A percentile compares a stretch with the other conserved stretches of the same genome.
Conservation (phyloP, 2,797 vertebrate genomes). For the Aldrovandia affinis region DNA sequence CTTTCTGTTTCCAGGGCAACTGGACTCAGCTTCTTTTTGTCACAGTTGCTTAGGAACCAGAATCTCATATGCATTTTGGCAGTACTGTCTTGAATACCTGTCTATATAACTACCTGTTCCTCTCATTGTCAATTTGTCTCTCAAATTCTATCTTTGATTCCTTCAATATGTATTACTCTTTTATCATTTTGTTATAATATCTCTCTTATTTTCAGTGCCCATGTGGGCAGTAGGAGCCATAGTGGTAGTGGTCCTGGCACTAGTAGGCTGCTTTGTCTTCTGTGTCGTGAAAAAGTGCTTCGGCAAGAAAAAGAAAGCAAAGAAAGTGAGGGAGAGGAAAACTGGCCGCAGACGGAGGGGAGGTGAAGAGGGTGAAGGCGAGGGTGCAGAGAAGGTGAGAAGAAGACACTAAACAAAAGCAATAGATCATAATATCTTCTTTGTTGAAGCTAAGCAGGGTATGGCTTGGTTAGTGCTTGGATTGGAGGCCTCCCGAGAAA, state of each 20-base stretch:
- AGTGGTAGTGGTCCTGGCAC: conserved; percentile 74
- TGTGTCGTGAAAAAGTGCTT: conserved; percentile 85
- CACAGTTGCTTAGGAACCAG: conserved; percentile 25
- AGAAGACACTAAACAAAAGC: conserved; percentile 36
- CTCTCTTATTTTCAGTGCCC: conserved; percentile 71
- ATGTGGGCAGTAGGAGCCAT: conserved; percentile 85
- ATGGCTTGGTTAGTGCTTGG: no score
- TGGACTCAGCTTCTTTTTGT: background rate
- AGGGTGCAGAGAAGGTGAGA: conserved; percentile 77
- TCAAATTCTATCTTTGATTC: background rate
- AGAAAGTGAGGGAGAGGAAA: conserved; percentile 84
- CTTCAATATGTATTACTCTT: background rate
- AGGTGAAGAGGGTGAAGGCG: conserved; percentile 78
- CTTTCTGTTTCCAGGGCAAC: conserved; percentile 17
- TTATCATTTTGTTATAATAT: background rate
- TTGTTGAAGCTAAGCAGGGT: background rate
- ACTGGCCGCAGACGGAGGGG: conserved; percentile 65
- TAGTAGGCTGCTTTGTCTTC: conserved; percentile 80
- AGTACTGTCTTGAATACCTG: background rate
- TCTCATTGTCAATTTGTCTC: background rate
- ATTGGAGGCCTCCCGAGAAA: no score
- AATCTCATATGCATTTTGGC: background rate
- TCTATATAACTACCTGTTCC: background rate
- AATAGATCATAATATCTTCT: background rate
- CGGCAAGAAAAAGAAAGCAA: conserved; percentile 80